A percentile compares a stretch with the other conserved stretches of the same genome.
Conservation (phyloP, 2,888 invertebrate genomes). For the Girardia tigrina region DNA sequence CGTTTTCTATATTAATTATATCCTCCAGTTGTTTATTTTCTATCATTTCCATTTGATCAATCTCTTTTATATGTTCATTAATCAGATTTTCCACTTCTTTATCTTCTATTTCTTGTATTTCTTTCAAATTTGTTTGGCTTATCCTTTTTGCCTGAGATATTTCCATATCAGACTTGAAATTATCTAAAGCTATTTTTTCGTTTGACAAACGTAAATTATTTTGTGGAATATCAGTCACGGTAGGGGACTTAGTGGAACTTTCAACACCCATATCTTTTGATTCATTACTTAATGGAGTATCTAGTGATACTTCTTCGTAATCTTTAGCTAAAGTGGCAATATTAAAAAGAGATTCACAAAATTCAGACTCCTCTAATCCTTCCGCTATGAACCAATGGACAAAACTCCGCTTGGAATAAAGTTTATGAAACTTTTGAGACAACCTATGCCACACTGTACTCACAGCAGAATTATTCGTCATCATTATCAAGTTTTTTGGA, state of each 20-base stretch:
- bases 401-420: conserved; percentile 39
- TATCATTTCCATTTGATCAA: not conserved
- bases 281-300: not conserved
- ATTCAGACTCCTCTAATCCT: conserved; percentile 39
- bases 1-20: not conserved
- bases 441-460: conserved; percentile 38
- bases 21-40: not conserved
- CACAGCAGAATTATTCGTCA: conserved; percentile 68
- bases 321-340: conserved; percentile 29
- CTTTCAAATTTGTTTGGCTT: too few relatives aligned
- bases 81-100: not conserved
- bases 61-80: not conserved
- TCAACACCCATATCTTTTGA: not conserved
- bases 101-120: too few relatives aligned
- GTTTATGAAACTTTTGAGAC: conserved; percentile 40
- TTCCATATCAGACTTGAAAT: too few relatives aligned
- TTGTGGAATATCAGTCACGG: not conserved
- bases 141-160: too few relatives aligned
- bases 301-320: conserved; percentile 30
- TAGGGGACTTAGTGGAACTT: not conserved
- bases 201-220: too few relatives aligned
- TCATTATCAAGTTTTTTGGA: conserved; percentile 64
- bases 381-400: conserved; percentile 40
- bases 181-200: too few relatives aligned
- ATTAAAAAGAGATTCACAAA: conserved; percentile 45